Percentiles rank a stretch among this genome's conserved stretches.
Conservation (phyloP, 2,888 invertebrate species). For the Trachelus stipa region DNA sequence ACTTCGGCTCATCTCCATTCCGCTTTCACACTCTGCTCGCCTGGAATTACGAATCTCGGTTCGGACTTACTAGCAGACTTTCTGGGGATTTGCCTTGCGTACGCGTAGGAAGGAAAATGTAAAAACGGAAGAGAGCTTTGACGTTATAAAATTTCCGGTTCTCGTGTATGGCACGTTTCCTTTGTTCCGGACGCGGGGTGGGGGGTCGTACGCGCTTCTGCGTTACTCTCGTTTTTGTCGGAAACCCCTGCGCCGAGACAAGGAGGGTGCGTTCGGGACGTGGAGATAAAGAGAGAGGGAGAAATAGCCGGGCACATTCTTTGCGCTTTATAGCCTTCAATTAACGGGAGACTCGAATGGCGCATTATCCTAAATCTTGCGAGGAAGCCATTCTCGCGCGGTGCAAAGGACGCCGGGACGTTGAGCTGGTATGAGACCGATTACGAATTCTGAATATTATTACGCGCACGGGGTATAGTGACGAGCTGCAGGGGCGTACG, state of each 20-base stretch:
- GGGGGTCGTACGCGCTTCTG: slow-evolving; percentile 10
- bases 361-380: slow-evolving; percentile 17
- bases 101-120: background rate
- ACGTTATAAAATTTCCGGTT: background rate
- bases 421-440: background rate
- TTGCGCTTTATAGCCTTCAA: slow-evolving; percentile 17
- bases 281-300: background rate
- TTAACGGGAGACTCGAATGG: slow-evolving; percentile 14
- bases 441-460: slow-evolving; percentile 11
- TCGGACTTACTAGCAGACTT: background rate
- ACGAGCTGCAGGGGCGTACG: background rate
- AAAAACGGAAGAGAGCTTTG: background rate
- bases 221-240: slow-evolving; percentile 16
- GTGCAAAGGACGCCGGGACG: background rate
- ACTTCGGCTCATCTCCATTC: background rate
- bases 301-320: slow-evolving; percentile 12
- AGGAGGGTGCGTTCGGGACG: background rate
- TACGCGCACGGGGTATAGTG: background rate
- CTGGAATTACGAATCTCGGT: background rate
- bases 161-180: background rate
- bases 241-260: slow-evolving; percentile 13
- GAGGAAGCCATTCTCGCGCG: background rate
- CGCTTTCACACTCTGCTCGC: background rate
- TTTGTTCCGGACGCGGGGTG: slow-evolving; percentile 20
- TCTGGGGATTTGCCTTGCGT: background rate